phyloP scores from a whole-genome alignment of 2,888 invertebrate species.

The Thyatira batis region DNA sequence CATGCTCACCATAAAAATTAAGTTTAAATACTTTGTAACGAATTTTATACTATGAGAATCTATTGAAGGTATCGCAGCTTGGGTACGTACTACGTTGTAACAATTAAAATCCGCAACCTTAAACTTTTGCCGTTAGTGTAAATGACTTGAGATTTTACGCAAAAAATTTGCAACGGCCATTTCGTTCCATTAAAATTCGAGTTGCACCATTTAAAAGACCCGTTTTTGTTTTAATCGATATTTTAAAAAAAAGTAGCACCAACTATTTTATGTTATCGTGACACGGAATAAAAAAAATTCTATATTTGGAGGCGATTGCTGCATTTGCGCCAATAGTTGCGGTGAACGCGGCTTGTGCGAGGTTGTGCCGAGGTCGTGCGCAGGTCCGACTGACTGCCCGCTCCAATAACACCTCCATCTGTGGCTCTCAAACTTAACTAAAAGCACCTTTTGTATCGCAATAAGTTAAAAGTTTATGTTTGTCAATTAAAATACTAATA shows the following conservation, averaged over 20 bases:
- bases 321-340: slow-evolving; percentile 68
- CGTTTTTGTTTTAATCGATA: slow-evolving; percentile 38
- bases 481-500: too few relatives aligned
- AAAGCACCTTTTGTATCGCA: neutral
- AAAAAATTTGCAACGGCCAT: neutral
- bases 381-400: slow-evolving; percentile 49
- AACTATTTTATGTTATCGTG: slow-evolving; percentile 45
- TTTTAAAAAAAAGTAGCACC: slow-evolving; percentile 24
- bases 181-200: slow-evolving; percentile 38
- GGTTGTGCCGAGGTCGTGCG: slow-evolving; percentile 68
- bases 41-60: neutral
- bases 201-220: slow-evolving; percentile 45
- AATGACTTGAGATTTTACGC: neutral
- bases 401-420: slow-evolving; percentile 24
- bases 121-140: neutral
- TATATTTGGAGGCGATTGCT: slow-evolving; percentile 72
- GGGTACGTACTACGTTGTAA: neutral
- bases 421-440: neutral
- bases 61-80: neutral
- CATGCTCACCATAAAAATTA: neutral
- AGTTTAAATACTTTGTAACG: neutral
- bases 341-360: slow-evolving; percentile 70
- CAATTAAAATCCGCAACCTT: neutral
- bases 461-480: too few relatives aligned
- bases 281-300: slow-evolving; percentile 61